Base-by-base conservation (phyloP, 2,888 invertebrate species). In the Orthosia cruda region DNA sequence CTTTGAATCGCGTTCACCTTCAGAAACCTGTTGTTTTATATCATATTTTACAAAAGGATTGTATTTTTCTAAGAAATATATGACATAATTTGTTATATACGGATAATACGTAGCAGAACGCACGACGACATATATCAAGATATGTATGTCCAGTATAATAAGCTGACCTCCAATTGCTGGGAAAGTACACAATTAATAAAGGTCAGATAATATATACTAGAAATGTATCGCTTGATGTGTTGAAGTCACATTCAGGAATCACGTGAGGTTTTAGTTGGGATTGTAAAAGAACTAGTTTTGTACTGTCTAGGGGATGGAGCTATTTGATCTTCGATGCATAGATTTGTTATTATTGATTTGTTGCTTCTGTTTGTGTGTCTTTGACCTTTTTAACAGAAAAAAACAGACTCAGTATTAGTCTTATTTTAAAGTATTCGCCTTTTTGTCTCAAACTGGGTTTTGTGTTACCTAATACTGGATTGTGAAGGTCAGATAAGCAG, bases 1-100 rank as follows among this genome's bases (percentile, higher is more conserved):
- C 72, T 78, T 69, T 72, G 13, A 64, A 62, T 52, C 61, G 3
- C 2, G 84, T 84, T 75, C 13, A 16, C 84, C 84, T 82, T 80
- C 55, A 45, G 12, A 84, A 84, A 81, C 84, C 15, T 12, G 80
- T 59, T 50, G 32, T 59, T 65, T 57, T n/a, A 49, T 67, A 67
- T 26, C 32, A 75, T 66, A 77, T 71, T 67, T 64, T n/a, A 26
- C 12, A 47, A 5, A 49, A 45, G 26, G 16, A 45, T 69, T 49
- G 18, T 11, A 47, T n/a, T 50, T 3, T 32, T 49, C 4, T 64
- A 26, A 52, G 2, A 23, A 55, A 69, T 23, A 16, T 61, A 63
- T 81, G 54, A 63, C 47, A 61, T 65, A 80, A 75, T 55, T 63
- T 23, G 57, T 68, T 68, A 65, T 40, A 55, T 55, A 16, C 23